Evolutionary conservation across 2,797 vertebrate genomes (phyloP).

Genomic region (Poeciliopsis infans): DNA sequence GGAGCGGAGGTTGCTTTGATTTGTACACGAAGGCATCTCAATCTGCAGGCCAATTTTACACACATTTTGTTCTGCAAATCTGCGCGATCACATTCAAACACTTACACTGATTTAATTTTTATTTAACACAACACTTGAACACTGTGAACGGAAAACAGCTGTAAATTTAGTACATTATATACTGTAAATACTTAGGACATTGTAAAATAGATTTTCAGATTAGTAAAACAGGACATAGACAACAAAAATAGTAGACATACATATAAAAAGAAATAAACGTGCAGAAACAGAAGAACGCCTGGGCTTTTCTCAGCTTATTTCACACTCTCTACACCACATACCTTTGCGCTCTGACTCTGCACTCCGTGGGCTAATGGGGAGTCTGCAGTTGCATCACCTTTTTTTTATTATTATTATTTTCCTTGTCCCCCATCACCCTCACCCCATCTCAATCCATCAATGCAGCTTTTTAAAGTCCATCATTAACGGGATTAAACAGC

Average conservation of each 20-base stretch:
- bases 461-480: constrained; percentile 70
- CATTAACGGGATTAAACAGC: constrained; percentile 77
- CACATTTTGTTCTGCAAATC: constrained; percentile 8
- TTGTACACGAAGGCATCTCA: constrained; percentile 34
- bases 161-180: not conserved
- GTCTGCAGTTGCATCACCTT: constrained; percentile 63
- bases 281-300: not conserved
- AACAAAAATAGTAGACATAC: not conserved
- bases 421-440: constrained; percentile 39
- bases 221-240: not conserved
- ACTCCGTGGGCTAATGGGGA: constrained; percentile 30
- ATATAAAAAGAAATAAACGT: not conserved
- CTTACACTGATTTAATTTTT: not conserved
- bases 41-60: constrained; percentile 43
- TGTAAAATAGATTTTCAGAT: too few species aligned
- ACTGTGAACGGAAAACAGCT: not conserved
- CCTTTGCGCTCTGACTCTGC: constrained; percentile 46
- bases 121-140: not conserved
- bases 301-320: constrained; percentile 1
- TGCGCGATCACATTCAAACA: constrained; percentile 22
- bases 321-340: constrained; percentile 35
- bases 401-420: constrained; percentile 48
- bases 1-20: constrained; percentile 25
- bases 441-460: not conserved
- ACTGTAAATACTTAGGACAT: not conserved